phyloP scores from a whole-genome alignment of 2,797 vertebrate species.

The Thripadectes ignobilis region DNA sequence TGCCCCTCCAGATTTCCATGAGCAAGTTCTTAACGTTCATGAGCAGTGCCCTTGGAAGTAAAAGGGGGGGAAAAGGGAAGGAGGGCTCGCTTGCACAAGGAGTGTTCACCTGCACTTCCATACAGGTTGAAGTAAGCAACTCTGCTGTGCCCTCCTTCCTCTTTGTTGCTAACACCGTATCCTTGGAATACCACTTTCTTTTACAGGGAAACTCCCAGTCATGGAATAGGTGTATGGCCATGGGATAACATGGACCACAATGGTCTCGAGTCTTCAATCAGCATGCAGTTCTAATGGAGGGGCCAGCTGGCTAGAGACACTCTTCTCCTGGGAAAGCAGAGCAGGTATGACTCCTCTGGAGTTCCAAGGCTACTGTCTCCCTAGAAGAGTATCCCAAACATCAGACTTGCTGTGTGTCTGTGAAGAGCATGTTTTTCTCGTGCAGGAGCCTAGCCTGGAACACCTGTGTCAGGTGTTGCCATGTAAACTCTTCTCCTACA shows the following conservation, averaged over 20 bases:
- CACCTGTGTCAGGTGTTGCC: not conserved
- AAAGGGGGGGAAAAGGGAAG: not conserved
- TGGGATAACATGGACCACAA: not conserved
- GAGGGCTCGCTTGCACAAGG: not conserved
- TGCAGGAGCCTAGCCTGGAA: not conserved
- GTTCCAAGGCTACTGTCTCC: not conserved
- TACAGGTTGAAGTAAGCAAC: not conserved
- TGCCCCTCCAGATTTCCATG: not conserved
- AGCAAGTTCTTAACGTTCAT: not conserved
- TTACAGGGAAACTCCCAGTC: not conserved
- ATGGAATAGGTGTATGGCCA: not conserved
- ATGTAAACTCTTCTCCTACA: not conserved
- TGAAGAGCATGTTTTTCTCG: not conserved
- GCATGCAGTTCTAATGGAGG: not conserved
- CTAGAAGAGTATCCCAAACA: not conserved
- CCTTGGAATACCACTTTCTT: not conserved
- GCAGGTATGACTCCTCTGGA: not conserved
- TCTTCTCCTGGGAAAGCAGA: not conserved
- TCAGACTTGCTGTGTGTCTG: not conserved
- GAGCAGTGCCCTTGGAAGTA: not conserved
- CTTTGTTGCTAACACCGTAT: not conserved
- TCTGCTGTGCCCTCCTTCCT: not conserved
- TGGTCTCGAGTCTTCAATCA: fast-evolving
- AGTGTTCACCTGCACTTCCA: not conserved
- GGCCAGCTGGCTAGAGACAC: not conserved